Conservation (phyloP, 1,140 invertebrate species). For the Macrobrachium nipponense region DNA sequence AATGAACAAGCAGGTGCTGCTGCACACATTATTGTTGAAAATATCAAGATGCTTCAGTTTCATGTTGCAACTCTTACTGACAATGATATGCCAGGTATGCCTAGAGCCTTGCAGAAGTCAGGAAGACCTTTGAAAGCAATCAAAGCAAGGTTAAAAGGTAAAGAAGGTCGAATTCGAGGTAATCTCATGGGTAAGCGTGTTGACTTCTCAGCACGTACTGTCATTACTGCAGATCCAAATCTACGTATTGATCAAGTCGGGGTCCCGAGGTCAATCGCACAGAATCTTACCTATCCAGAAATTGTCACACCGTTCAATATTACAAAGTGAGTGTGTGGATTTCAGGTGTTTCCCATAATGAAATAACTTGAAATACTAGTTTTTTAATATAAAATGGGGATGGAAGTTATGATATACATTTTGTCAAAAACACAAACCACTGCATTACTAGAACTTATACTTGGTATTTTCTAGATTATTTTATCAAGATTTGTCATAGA, state of each 20-base stretch:
- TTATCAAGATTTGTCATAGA: too few relatives aligned
- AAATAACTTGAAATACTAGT: background rate
- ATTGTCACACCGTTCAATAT: conserved; percentile 99
- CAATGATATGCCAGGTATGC: conserved; percentile 98
- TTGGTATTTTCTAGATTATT: too few relatives aligned
- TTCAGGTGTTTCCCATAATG: background rate
- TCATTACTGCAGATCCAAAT: conserved; percentile 99
- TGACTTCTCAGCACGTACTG: conserved; percentile 98
- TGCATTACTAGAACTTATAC: too few relatives aligned
- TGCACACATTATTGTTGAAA: conserved; percentile 95
- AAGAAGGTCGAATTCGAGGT: conserved; percentile 98
- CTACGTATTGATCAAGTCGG: conserved; percentile 98
- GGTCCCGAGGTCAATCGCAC: conserved; percentile 97
- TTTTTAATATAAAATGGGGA: background rate
- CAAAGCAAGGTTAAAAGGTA: conserved; percentile 82
- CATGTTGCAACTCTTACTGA: conserved; percentile 98
- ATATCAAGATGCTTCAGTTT: conserved; percentile 98
- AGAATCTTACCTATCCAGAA: conserved; percentile 99
- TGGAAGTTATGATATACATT: too few relatives aligned
- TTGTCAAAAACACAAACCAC: too few relatives aligned
- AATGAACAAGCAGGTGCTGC: conserved; percentile 98
- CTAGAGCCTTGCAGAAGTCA: conserved; percentile 98
- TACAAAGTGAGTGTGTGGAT: conserved; percentile 75
- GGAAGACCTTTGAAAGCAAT: conserved; percentile 98
- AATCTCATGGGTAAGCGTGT: conserved; percentile 99